Percentiles rank a stretch among this genome's conserved stretches.
Evolutionary conservation across 2,888 invertebrate genomes (phyloP).

Genomic region (Herminia tarsipennalis): DNA sequence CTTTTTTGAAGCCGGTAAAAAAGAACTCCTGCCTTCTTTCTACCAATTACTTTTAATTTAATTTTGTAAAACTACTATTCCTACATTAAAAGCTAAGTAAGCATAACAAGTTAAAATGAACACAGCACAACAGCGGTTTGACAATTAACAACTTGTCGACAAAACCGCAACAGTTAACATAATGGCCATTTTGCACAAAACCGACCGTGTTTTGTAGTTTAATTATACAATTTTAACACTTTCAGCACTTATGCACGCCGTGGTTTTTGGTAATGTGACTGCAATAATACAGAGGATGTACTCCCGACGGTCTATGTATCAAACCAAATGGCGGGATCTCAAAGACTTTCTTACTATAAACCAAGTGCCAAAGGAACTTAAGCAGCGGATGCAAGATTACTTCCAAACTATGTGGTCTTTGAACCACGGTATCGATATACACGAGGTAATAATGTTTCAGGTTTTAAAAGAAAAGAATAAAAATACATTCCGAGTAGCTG

Average conservation of each 20-base stretch:
- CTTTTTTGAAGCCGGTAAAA: too few species aligned
- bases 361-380: slow-evolving; percentile 97
- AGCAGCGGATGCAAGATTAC: slow-evolving; percentile 98
- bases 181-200: slow-evolving; percentile 2
- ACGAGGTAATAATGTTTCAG: slow-evolving; percentile 88
- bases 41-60: slow-evolving; percentile 19
- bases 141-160: slow-evolving; percentile 1
- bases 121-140: neutral
- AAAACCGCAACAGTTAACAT: slow-evolving; percentile 5
- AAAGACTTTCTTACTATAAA: slow-evolving; percentile 98
- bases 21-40: too few species aligned
- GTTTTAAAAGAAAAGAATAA: too few species aligned
- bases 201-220: neutral
- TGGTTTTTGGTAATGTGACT: slow-evolving; percentile 98
- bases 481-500: too few species aligned
- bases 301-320: slow-evolving; percentile 96
- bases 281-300: slow-evolving; percentile 99
- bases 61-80: slow-evolving; percentile 11
- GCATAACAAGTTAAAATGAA: neutral
- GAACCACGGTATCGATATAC: slow-evolving; percentile 98
- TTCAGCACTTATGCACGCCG: slow-evolving; percentile 98
- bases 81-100: neutral
- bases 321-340: slow-evolving; percentile 97
- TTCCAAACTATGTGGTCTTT: slow-evolving; percentile 99
- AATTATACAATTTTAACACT: slow-evolving; percentile 19